phyloP scores from a whole-genome alignment of 2,888 invertebrate genomes.

The Drosophila putrida region DNA sequence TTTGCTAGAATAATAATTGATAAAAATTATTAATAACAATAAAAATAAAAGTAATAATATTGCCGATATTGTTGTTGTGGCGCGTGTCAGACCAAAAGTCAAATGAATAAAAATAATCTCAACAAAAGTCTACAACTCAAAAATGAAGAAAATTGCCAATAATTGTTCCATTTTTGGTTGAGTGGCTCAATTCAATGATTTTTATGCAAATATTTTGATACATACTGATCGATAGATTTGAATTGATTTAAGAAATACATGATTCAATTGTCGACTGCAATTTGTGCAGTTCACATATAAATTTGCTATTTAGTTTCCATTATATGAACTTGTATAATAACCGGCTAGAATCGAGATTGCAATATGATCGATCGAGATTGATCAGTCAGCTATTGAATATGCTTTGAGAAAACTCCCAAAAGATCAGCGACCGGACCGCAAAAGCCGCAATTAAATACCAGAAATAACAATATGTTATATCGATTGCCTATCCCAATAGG shows the following conservation, averaged over 20 bases:
- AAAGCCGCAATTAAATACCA: slow-evolving; percentile 47
- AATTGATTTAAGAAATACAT: not conserved
- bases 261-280: not conserved
- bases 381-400: too few species aligned
- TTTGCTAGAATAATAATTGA: slow-evolving; percentile 7
- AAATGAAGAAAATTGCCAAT: slow-evolving; percentile 27
- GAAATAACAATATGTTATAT: slow-evolving; percentile 29
- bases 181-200: slow-evolving; percentile 2
- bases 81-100: slow-evolving; percentile 26
- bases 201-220: slow-evolving; percentile 2
- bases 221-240: not conserved
- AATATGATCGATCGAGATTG: slow-evolving; percentile 5
- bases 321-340: not conserved
- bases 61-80: not conserved
- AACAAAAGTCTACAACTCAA: not conserved
- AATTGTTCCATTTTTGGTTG: slow-evolving; percentile 26
- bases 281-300: slow-evolving; percentile 7
- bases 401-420: slow-evolving; percentile 1
- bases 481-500: slow-evolving; percentile 15
- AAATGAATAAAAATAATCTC: slow-evolving; percentile 15
- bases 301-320: slow-evolving; percentile 10
- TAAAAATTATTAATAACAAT: not conserved
- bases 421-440: slow-evolving; percentile 36
- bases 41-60: slow-evolving; percentile 9
- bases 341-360: not conserved